A percentile compares a stretch with the other conserved stretches of the same genome.
Conservation (phyloP, 2,113 vertebrate species). For the Rhinoderma darwinii region DNA sequence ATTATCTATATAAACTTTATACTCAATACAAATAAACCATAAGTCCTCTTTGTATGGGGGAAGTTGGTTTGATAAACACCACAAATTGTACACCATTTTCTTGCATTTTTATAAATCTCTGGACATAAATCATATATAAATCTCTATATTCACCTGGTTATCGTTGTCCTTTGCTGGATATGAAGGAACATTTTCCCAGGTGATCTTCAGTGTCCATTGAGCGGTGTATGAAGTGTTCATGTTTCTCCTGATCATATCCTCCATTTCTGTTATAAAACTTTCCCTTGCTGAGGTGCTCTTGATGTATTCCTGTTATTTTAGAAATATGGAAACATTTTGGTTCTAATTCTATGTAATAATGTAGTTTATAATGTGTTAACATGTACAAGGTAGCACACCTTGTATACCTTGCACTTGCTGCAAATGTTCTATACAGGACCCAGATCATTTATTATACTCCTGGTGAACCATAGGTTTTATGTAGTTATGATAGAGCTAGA, state of each 20-base stretch:
- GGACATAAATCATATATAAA: neutral
- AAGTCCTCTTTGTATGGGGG: no score
- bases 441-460: no score
- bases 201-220: conserved; percentile 61
- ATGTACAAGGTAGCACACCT: neutral
- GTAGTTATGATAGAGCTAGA: no score
- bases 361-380: accelerated
- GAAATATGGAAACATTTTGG: neutral
- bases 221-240: conserved; percentile 67
- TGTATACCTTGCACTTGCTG: no score
- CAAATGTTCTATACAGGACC: no score
- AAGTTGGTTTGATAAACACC: no score
- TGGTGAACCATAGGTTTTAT: no score
- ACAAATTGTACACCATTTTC: no score
- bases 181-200: conserved; percentile 48
- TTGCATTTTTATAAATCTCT: no score
- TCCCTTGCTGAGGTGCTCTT: neutral
- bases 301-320: conserved; percentile 32
- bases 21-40: no score
- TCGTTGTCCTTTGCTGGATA: conserved; percentile 33
- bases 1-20: no score
- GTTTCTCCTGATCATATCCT: conserved; percentile 64
- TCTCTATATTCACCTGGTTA: neutral
- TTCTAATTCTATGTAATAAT: neutral
- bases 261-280: conserved; percentile 52